phyloP scores from a whole-genome alignment of 1,140 invertebrate species.

The Apolygus lucorum region DNA sequence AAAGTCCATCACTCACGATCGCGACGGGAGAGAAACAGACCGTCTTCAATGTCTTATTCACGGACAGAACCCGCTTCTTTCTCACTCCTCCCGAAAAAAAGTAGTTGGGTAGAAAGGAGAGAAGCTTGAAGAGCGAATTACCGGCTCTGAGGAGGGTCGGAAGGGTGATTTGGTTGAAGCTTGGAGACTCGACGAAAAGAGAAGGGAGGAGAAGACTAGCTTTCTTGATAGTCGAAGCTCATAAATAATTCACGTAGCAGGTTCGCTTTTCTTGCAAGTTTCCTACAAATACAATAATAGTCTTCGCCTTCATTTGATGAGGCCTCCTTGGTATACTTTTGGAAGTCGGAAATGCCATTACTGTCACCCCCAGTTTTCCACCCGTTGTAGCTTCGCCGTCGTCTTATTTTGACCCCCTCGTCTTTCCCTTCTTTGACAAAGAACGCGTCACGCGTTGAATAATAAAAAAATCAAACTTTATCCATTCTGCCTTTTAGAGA shows the following conservation, averaged over 20 bases:
- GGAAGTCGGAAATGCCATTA: slow-evolving; percentile 15
- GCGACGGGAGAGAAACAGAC: too few relatives aligned
- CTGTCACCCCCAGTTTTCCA: background rate
- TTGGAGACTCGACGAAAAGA: background rate
- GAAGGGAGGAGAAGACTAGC: background rate
- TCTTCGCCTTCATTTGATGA: slow-evolving; percentile 10
- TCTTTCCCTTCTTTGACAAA: background rate
- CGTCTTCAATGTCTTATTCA: background rate
- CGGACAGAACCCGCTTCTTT: background rate
- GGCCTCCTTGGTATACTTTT: background rate
- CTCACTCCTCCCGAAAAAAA: too few relatives aligned
- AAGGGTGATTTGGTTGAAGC: too few relatives aligned
- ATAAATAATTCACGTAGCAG: slow-evolving; percentile 10
- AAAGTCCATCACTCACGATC: too few relatives aligned
- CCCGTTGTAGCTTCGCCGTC: background rate
- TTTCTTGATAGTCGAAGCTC: slow-evolving; percentile 10
- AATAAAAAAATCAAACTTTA: background rate
- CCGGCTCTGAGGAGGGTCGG: background rate
- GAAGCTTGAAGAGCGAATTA: background rate
- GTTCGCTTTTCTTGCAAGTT: slow-evolving; percentile 16
- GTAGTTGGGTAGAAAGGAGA: too few relatives aligned
- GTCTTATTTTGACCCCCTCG: background rate
- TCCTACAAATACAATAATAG: slow-evolving; percentile 15
- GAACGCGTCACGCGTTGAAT: background rate
- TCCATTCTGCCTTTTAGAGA: too few relatives aligned